phyloP scores from a whole-genome alignment of 2,797 vertebrate genomes.

The Steatocranus sp. region DNA sequence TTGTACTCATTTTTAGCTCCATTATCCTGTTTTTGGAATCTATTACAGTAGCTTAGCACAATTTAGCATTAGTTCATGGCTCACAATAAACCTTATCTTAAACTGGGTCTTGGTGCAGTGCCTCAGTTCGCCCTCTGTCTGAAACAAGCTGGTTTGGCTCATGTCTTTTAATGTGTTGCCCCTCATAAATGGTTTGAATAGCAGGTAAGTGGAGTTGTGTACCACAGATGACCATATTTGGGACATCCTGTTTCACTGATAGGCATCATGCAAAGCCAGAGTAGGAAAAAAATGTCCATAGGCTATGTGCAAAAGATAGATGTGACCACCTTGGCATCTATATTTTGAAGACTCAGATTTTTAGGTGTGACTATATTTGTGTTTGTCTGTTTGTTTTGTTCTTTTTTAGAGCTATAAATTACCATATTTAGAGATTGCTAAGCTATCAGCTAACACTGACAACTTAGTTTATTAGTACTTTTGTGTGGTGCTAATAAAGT shows the following conservation, averaged over 20 bases:
- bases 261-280: not conserved
- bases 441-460: not conserved
- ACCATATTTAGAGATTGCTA: not conserved
- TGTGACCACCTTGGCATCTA: not conserved
- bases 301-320: not conserved
- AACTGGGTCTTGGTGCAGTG: not conserved
- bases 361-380: not conserved
- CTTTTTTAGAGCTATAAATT: not conserved
- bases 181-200: not conserved
- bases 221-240: not conserved
- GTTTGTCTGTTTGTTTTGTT: not conserved
- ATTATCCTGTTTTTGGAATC: not conserved
- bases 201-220: not conserved
- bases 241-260: not conserved
- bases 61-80: not conserved
- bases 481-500: not conserved
- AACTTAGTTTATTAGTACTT: not conserved
- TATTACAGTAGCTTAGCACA: not conserved
- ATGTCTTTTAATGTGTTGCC: not conserved
- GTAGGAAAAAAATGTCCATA: not conserved
- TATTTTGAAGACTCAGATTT: not conserved
- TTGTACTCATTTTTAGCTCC: not conserved
- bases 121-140: not conserved
- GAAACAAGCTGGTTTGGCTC: not conserved
- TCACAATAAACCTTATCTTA: not conserved